A percentile compares a stretch with the other conserved stretches of the same genome.
Evolutionary conservation across 2,797 vertebrate species (phyloP).

Genomic region (Cercopithecus hamlyni): DNA sequence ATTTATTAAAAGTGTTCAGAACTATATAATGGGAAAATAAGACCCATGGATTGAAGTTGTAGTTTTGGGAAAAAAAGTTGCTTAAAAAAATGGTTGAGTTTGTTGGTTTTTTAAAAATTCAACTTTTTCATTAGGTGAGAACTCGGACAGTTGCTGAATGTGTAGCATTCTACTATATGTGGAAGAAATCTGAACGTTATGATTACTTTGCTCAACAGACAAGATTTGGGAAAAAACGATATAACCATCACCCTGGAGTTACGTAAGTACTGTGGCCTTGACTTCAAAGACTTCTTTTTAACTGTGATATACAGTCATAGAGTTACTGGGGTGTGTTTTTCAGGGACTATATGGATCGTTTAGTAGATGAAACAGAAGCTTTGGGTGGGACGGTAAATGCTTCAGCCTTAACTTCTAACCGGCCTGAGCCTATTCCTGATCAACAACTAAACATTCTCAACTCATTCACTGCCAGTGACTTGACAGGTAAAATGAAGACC

Average conservation of each 20-base stretch:
- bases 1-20: not conserved
- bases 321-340: not conserved
- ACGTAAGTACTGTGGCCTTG: slow-evolving; percentile 90
- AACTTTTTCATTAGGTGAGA: slow-evolving; percentile 88
- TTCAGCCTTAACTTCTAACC: slow-evolving; percentile 91
- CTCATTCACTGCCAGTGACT: slow-evolving; percentile 97
- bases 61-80: not conserved
- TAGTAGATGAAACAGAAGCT: slow-evolving; percentile 97
- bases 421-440: slow-evolving; percentile 92
- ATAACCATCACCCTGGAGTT: slow-evolving; percentile 97
- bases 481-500: slow-evolving; percentile 90
- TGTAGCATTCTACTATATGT: slow-evolving; percentile 99
- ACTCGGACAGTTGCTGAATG: slow-evolving; percentile 97
- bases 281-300: not conserved
- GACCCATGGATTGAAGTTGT: not conserved
- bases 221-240: slow-evolving; percentile 98
- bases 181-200: slow-evolving; percentile 98
- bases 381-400: slow-evolving; percentile 92
- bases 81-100: not conserved
- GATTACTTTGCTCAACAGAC: slow-evolving; percentile 98
- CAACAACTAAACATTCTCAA: slow-evolving; percentile 96
- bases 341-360: slow-evolving; percentile 98
- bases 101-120: not conserved
- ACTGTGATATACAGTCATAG: not conserved
- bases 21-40: not conserved